Evolutionary conservation across 2,113 vertebrate genomes (phyloP).

Genomic region (Brachyhypopomus gauderio): DNA sequence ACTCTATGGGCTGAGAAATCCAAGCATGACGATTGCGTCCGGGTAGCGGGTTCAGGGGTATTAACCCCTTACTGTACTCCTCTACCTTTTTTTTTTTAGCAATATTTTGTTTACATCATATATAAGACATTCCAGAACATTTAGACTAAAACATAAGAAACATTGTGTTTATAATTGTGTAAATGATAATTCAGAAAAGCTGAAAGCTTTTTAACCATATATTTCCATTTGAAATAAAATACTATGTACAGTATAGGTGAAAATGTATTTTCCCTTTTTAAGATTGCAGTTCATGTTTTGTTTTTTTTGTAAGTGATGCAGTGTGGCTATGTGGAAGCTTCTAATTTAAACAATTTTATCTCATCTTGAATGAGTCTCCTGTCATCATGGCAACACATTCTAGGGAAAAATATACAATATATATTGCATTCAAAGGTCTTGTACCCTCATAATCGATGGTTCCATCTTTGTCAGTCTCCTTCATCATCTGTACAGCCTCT

Average conservation of each 20-base stretch:
- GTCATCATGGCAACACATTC: constrained; percentile 77
- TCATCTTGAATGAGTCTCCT: constrained; percentile 74
- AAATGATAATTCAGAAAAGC: background rate
- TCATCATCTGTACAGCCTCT: constrained; percentile 75
- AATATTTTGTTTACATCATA: background rate
- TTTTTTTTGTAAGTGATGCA: background rate
- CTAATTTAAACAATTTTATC: constrained; percentile 43
- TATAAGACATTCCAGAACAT: background rate
- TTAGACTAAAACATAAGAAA: background rate
- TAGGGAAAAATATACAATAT: constrained; percentile 44
- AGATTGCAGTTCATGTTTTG: background rate
- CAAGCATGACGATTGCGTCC: constrained; percentile 76
- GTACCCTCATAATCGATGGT: constrained; percentile 72
- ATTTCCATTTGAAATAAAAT: background rate
- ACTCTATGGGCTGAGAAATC: constrained; percentile 69
- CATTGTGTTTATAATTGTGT: background rate
- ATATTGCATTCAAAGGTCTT: background rate
- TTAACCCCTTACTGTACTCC: constrained; percentile 71
- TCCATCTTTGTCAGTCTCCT: constrained; percentile 70
- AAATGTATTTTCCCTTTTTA: background rate
- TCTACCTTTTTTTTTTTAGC: background rate
- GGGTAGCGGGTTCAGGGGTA: constrained; percentile 63
- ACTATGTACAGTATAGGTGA: background rate
- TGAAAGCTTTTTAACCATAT: background rate
- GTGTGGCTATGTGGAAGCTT: background rate